Conservation (phyloP, 1,140 invertebrate species). For the Brachionus manjavacas region DNA sequence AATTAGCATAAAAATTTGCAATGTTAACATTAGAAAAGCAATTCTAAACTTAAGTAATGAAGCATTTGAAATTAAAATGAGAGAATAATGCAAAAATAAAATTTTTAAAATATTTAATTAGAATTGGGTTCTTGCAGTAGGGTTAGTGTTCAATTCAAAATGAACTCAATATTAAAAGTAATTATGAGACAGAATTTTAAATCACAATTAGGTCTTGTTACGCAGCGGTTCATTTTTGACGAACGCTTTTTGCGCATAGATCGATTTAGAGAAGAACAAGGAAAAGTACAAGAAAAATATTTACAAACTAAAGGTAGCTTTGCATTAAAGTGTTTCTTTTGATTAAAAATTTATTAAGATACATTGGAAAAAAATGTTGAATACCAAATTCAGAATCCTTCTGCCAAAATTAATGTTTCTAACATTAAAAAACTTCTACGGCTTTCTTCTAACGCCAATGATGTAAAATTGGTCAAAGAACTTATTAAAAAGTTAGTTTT, state of each 20-base stretch:
- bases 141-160: neutral
- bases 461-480: neutral
- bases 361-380: neutral
- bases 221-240: neutral
- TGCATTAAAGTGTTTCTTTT: neutral
- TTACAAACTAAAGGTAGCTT: neutral
- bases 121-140: neutral
- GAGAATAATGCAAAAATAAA: neutral
- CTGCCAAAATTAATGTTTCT: neutral
- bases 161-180: slow-evolving; percentile 24
- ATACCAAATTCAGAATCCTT: neutral
- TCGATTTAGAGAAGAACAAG: neutral
- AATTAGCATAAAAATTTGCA: slow-evolving; percentile 24
- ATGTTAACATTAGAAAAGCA: neutral
- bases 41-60: neutral
- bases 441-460: neutral
- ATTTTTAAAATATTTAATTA: neutral
- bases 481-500: neutral
- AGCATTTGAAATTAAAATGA: slow-evolving; percentile 16
- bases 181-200: neutral
- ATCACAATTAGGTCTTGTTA: neutral
- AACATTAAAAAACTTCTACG: slow-evolving; percentile 16
- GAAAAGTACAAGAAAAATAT: slow-evolving; percentile 6
- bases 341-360: neutral
- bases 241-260: slow-evolving; percentile 1